phyloP scores from a whole-genome alignment of 2,888 invertebrate species.

The Eudasyphora cyanicolor region DNA sequence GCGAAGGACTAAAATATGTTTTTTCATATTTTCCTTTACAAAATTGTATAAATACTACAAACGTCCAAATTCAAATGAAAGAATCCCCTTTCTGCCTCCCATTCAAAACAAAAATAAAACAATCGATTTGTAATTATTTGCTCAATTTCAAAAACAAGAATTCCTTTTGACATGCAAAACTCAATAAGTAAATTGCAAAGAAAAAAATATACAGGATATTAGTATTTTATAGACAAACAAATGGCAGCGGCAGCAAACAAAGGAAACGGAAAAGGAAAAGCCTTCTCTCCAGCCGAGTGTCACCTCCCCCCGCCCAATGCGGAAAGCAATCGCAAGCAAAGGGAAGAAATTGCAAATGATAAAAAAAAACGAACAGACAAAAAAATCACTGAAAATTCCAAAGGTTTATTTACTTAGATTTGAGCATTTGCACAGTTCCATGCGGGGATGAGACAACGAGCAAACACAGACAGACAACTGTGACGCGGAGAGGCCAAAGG shows the following conservation, averaged over 20 bases:
- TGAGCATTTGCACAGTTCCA: too few species aligned
- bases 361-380: neutral
- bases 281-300: too few species aligned
- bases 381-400: neutral
- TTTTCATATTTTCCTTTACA: neutral
- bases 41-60: neutral
- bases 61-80: too few species aligned
- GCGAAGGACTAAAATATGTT: neutral
- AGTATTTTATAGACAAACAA: neutral
- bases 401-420: neutral
- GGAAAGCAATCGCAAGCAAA: neutral
- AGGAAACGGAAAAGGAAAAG: neutral
- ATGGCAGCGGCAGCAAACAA: neutral
- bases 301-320: neutral
- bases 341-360: neutral
- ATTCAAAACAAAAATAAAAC: neutral
- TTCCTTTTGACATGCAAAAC: conserved; percentile 3
- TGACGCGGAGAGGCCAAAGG: neutral
- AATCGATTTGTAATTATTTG: conserved; percentile 11
- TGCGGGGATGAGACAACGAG: too few species aligned
- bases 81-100: neutral
- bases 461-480: too few species aligned
- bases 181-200: neutral
- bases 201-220: conserved; percentile 15
- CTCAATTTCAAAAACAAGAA: neutral